A percentile compares a stretch with the other conserved stretches of the same genome.
phyloP scores from a whole-genome alignment of 2,888 invertebrate genomes.

The Campopleginae sp. region DNA sequence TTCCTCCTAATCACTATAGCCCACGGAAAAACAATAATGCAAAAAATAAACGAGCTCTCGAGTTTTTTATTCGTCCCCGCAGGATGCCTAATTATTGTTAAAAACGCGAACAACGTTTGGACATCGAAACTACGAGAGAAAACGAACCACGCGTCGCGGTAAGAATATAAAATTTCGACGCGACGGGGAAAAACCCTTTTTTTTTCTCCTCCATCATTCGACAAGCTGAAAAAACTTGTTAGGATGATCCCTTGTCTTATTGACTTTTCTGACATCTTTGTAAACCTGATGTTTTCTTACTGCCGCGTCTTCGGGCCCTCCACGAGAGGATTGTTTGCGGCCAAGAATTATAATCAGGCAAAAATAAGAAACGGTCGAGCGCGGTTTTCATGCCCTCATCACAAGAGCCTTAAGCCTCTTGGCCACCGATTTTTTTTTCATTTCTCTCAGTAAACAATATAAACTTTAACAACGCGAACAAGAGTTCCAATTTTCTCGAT shows the following conservation, averaged over 20 bases:
- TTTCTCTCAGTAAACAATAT: conserved; percentile 39
- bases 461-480: conserved; percentile 5
- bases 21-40: neutral
- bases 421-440: conserved; percentile 18
- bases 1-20: neutral
- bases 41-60: neutral
- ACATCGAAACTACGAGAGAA: neutral
- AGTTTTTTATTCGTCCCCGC: neutral
- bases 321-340: conserved; percentile 57
- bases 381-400: conserved; percentile 59
- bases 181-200: neutral
- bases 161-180: neutral
- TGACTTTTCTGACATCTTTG: conserved; percentile 61
- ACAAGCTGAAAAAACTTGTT: conserved; percentile 35
- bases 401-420: neutral
- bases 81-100: neutral
- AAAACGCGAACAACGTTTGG: neutral
- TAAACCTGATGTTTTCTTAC: conserved; percentile 49
- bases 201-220: conserved; percentile 19
- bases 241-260: conserved; percentile 27
- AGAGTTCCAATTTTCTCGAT: conserved; percentile 6
- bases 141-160: neutral
- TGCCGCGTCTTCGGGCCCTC: conserved; percentile 26
- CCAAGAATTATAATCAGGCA: conserved; percentile 60
- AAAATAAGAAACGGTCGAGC: conserved; percentile 42